Conservation (phyloP, 2,888 invertebrate genomes). For the Apamea epomidion region DNA sequence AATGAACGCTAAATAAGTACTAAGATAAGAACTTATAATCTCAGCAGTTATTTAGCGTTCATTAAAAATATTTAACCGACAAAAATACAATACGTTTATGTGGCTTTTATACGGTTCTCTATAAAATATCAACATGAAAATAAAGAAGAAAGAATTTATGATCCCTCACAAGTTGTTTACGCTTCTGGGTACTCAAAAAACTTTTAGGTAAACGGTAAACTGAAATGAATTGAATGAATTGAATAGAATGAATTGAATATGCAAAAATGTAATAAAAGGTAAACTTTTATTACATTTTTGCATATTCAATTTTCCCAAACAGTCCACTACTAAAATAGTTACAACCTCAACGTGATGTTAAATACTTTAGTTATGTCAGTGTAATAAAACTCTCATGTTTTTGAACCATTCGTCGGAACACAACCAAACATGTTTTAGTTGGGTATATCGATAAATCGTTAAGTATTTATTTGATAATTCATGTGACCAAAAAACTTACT, state of each 20-base stretch:
- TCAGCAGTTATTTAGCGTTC: constrained; percentile 4
- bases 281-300: constrained; percentile 5
- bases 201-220: too few relatives aligned
- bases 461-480: constrained; percentile 50
- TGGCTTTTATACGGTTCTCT: constrained; percentile 14
- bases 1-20: neutral
- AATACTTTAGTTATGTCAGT: neutral
- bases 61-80: neutral
- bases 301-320: neutral
- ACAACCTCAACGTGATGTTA: neutral
- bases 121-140: constrained; percentile 10
- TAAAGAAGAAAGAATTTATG: neutral
- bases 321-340: neutral
- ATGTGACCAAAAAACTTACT: constrained; percentile 40
- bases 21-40: neutral
- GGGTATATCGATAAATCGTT: constrained; percentile 1
- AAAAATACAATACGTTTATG: constrained; percentile 6
- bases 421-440: constrained; percentile 20
- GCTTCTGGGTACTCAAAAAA: neutral
- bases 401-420: neutral
- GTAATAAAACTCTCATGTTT: neutral
- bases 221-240: too few relatives aligned
- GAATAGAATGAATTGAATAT: too few relatives aligned
- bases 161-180: neutral
- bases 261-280: too few relatives aligned